A percentile compares a stretch with the other conserved stretches of the same genome.
Evolutionary conservation across 2,797 vertebrate genomes (phyloP).

Genomic region (Syngnathus rostellatus): DNA sequence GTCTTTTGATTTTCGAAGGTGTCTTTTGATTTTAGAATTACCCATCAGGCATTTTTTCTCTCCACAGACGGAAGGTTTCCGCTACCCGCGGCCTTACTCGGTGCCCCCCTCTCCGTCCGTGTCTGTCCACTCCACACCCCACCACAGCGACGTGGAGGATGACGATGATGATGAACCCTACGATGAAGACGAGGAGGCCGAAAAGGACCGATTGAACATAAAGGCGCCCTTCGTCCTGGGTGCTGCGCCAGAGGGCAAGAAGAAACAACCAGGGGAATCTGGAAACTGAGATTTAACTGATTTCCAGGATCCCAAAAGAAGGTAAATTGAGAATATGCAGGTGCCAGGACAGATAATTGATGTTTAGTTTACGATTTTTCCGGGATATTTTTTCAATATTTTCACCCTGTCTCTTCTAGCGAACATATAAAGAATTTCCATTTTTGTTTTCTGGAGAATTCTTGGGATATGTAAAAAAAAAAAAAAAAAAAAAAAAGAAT

Average conservation of each 20-base stretch:
- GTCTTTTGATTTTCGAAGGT: too few species aligned
- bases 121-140: constrained; percentile 83
- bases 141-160: constrained; percentile 75
- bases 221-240: constrained; percentile 75
- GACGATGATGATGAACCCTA: constrained; percentile 77
- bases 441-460: too few species aligned
- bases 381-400: too few species aligned
- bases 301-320: neutral
- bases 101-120: constrained; percentile 86
- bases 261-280: constrained; percentile 72
- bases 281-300: constrained; percentile 58
- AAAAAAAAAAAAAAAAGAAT: too few species aligned
- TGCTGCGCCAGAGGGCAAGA: constrained; percentile 61
- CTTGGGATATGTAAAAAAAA: too few species aligned
- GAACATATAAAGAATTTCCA: too few species aligned
- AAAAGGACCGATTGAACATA: constrained; percentile 86
- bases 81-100: constrained; percentile 81
- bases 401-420: too few species aligned
- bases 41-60: neutral
- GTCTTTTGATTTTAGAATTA: neutral
- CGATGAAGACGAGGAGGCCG: constrained; percentile 85
- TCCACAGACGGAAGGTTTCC: constrained; percentile 82
- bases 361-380: too few species aligned
- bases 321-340: neutral
- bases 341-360: too few species aligned